A percentile compares a stretch with the other conserved stretches of the same genome.
Conservation (phyloP, 2,113 vertebrate species). For the Labeo rohita region DNA sequence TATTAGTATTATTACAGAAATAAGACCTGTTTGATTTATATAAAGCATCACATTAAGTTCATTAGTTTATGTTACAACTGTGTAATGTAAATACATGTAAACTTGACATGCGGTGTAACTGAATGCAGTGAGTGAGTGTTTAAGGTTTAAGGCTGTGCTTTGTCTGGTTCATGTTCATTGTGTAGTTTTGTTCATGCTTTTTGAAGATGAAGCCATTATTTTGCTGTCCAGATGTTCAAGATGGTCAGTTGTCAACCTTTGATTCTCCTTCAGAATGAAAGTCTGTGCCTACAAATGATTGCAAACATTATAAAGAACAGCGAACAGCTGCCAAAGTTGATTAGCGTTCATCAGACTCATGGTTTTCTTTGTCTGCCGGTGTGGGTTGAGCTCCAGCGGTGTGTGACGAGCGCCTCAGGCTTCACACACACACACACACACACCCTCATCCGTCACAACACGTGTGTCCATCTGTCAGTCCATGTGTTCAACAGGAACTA, state of each 20-base stretch:
- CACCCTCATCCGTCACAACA: too few relatives aligned
- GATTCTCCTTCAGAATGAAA: background rate
- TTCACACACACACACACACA: background rate
- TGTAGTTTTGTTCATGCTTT: background rate
- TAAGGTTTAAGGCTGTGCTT: background rate
- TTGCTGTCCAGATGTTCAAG: background rate
- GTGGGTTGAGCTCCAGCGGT: background rate
- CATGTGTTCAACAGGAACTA: constrained; percentile 8
- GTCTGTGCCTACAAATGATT: background rate
- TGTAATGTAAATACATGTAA: background rate
- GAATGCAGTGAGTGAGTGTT: too few relatives aligned
- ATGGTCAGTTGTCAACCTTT: background rate
- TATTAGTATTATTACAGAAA: background rate
- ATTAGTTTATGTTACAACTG: background rate
- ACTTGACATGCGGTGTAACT: too few relatives aligned
- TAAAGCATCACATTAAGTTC: too few relatives aligned
- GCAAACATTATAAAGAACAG: background rate
- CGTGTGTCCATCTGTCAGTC: constrained; percentile 1
- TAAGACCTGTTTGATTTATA: too few relatives aligned
- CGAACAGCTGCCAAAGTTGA: background rate
- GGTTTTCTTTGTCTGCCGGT: background rate
- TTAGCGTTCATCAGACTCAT: background rate
- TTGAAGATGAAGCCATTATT: background rate
- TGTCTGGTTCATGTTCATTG: background rate
- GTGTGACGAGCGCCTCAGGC: background rate